phyloP scores from a whole-genome alignment of 2,888 invertebrate species.

The Lasius fuliginosus region DNA sequence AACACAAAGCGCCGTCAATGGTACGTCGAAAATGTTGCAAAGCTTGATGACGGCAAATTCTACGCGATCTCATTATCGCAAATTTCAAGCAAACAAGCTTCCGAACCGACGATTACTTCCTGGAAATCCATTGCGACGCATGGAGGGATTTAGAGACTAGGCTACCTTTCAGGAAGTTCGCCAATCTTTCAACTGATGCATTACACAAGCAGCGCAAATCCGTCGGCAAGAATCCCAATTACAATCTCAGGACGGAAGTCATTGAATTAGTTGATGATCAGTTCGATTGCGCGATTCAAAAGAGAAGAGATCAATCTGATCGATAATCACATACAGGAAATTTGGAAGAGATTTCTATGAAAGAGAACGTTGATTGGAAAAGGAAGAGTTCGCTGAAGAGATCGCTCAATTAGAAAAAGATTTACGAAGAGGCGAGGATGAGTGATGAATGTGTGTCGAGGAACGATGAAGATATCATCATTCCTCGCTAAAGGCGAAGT shows the following conservation, averaged over 20 bases:
- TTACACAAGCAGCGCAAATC: not conserved
- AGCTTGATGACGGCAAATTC: slow-evolving; percentile 71
- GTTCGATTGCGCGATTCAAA: not conserved
- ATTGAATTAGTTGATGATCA: not conserved
- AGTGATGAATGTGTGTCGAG: slow-evolving; percentile 18
- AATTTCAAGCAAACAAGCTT: slow-evolving; percentile 80
- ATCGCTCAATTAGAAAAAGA: slow-evolving; percentile 17
- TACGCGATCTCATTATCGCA: slow-evolving; percentile 76
- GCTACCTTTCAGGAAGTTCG: slow-evolving; percentile 77
- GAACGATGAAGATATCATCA: not conserved
- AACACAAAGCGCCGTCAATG: slow-evolving; percentile 56
- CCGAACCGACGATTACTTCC: slow-evolving; percentile 75
- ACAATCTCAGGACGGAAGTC: slow-evolving; percentile 19
- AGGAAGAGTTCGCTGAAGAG: not conserved
- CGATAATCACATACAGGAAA: not conserved
- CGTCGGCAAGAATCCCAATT: not conserved
- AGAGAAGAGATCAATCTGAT: not conserved
- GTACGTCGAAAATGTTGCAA: slow-evolving; percentile 72
- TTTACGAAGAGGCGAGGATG: not conserved
- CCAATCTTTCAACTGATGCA: slow-evolving; percentile 68
- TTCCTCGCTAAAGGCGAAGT: not conserved
- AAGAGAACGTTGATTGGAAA: not conserved
- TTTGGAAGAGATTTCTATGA: not conserved
- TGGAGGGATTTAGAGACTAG: slow-evolving; percentile 74
- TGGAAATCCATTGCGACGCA: slow-evolving; percentile 72